These are phyloP conservation scores for Polydrusus pterygomalis DNA, from an alignment of 2,888 invertebrate species.

Conservation along the genomic window DNA sequence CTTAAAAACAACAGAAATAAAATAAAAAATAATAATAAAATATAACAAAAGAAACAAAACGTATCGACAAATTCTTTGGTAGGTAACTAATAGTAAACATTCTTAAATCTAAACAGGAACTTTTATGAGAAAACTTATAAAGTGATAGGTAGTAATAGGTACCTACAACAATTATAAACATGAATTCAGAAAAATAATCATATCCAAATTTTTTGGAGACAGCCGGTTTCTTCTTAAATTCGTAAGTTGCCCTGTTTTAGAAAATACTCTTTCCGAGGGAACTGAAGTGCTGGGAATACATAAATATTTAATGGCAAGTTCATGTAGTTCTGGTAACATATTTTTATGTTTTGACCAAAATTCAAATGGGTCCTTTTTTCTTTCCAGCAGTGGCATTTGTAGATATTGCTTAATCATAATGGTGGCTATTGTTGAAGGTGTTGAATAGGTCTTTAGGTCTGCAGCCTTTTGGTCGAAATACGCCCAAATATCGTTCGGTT, in stretches of 20 bases:
- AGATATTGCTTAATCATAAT: slow-evolving; percentile 53
- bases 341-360: slow-evolving; percentile 57
- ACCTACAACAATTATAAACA: slow-evolving; percentile 5
- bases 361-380: slow-evolving; percentile 53
- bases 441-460: slow-evolving; percentile 28
- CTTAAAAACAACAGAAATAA: slow-evolving; percentile 7
- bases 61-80: slow-evolving; percentile 10
- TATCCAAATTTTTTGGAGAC: slow-evolving; percentile 42
- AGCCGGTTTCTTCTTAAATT: slow-evolving; percentile 57
- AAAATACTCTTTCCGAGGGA: slow-evolving; percentile 60
- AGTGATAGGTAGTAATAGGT: neutral
- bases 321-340: slow-evolving; percentile 57
- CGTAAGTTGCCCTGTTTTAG: slow-evolving; percentile 58
- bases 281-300: slow-evolving; percentile 59
- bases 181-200: slow-evolving; percentile 2
- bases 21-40: neutral
- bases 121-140: neutral
- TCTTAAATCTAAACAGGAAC: slow-evolving; percentile 8
- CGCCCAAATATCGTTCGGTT: slow-evolving; percentile 31
- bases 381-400: slow-evolving; percentile 47
- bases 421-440: slow-evolving; percentile 36
- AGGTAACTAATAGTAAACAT: slow-evolving; percentile 7
- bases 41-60: slow-evolving; percentile 4
- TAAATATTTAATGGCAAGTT: slow-evolving; percentile 57
- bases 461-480: slow-evolving; percentile 45